Base-by-base conservation (phyloP, 2,797 vertebrate genomes). In the Lagodon rhomboides region DNA sequence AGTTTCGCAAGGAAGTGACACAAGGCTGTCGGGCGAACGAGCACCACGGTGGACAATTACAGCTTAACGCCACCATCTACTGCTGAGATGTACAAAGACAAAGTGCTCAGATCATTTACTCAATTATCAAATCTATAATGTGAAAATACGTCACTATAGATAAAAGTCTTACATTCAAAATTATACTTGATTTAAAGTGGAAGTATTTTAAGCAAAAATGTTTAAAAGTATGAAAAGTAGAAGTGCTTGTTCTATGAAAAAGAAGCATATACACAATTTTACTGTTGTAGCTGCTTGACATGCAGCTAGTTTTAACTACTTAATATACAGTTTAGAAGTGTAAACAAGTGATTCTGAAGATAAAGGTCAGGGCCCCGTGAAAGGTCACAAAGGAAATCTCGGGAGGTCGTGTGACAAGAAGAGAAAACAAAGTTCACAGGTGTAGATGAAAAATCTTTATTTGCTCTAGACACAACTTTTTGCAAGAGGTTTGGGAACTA, bases 61-160 rank as follows among this genome's bases (percentile, higher is more conserved):
- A 68, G 59, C 51, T 64, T 2, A 68, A 66, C 16, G 80, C 50
- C 60, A 13, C 74, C 84, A 84, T 66, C 86, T 83, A 71, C 22
- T 54, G 80, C 41, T 51, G 25, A 73, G 6, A 64, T 53, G n/a
- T 47, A 15, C 1, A 55, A 69, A 69, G 9, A 34, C 2, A 22
- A 51, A 68, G 3, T 50, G 13, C 10, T 9, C 22, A 8, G 27
- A 49, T 43, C 3, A 12, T 23, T 44, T 55, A 17, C 5, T 11
- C 4, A n/a, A 54, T 17, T 43, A 53, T 51, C 47, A 62, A 23
- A 12, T 43, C 23, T 43, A 34, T 23, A 30, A 17, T 27, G 0
- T 47, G 2, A 17, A 59, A 20, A 59, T 58, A 20, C 4, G 2
- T 60, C 12, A 34, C 7, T 34, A 34, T 34, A 34, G 34, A 34